These are phyloP conservation scores for Philereme transversata DNA, from an alignment of 2,888 invertebrate species.

Conservation along the genomic window DNA sequence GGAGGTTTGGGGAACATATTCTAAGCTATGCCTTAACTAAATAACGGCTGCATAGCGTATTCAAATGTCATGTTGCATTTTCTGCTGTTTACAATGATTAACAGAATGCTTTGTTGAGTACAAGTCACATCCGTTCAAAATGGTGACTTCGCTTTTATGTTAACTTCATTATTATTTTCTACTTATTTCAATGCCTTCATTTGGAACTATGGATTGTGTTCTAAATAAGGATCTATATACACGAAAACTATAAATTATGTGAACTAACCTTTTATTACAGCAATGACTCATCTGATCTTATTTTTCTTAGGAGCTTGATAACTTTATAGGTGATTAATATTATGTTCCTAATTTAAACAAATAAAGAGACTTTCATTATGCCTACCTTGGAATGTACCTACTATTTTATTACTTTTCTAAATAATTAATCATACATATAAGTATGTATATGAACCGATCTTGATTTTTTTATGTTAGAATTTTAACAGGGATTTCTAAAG, in stretches of 20 bases:
- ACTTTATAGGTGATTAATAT: too few species aligned
- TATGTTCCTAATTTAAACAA: too few species aligned
- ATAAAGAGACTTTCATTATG: too few species aligned
- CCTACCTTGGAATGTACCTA: too few species aligned
- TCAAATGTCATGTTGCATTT: slow-evolving; percentile 54
- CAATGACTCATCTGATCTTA: neutral
- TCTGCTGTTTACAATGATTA: slow-evolving; percentile 51
- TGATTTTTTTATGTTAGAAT: too few species aligned
- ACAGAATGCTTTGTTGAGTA: slow-evolving; percentile 77
- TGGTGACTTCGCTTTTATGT: slow-evolving; percentile 84
- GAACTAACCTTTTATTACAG: neutral
- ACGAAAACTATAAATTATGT: too few species aligned
- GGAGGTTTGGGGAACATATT: slow-evolving; percentile 47
- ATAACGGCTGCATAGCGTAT: slow-evolving; percentile 49
- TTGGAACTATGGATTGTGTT: neutral
- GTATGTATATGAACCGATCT: too few species aligned
- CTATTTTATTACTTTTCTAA: too few species aligned
- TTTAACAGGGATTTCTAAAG: too few species aligned
- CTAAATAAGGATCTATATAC: neutral
- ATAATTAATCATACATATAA: too few species aligned
- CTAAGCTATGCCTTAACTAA: slow-evolving; percentile 51
- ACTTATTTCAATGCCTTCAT: slow-evolving; percentile 20
- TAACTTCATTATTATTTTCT: slow-evolving; percentile 31
- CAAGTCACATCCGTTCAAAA: slow-evolving; percentile 85
- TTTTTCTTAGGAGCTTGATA: neutral